A percentile compares a stretch with the other conserved stretches of the same genome.
Evolutionary conservation across 2,888 invertebrate genomes (phyloP).

Genomic region (Ophonus ardosiacus): DNA sequence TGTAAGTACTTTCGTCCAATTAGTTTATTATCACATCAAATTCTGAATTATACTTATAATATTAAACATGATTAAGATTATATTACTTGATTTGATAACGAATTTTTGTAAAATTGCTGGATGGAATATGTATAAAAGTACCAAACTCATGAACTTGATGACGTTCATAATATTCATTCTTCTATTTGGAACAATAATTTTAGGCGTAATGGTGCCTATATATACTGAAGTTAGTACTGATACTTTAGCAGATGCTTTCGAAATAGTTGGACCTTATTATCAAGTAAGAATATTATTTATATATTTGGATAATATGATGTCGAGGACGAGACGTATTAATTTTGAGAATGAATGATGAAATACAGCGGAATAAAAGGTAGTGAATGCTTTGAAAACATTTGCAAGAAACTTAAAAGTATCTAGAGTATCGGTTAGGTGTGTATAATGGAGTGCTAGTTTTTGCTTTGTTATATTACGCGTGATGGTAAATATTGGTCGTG

Average conservation of each 20-base stretch:
- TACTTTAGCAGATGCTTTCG: slow-evolving; percentile 30
- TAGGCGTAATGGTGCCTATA: slow-evolving; percentile 17
- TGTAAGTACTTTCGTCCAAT: not conserved
- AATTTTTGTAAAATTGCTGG: not conserved
- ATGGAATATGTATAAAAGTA: slow-evolving; percentile 32
- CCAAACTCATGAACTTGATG: not conserved
- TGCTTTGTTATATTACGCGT: too few relatives aligned
- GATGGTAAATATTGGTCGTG: too few relatives aligned
- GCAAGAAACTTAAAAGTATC: too few relatives aligned
- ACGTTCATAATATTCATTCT: not conserved
- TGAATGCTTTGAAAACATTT: too few relatives aligned
- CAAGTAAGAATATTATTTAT: too few relatives aligned
- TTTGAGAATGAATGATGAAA: too few relatives aligned
- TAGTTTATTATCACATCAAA: not conserved
- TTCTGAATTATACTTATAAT: not conserved
- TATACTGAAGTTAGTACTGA: not conserved
- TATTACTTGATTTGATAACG: not conserved
- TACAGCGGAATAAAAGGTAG: too few relatives aligned
- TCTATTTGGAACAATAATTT: not conserved
- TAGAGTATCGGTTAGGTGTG: too few relatives aligned
- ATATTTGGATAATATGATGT: too few relatives aligned
- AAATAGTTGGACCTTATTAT: too few relatives aligned
- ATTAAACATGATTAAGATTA: not conserved
- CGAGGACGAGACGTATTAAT: too few relatives aligned
- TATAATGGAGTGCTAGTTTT: too few relatives aligned